Evolutionary conservation across 2,888 invertebrate species (phyloP).

Genomic region (Oligia fasciuncula): DNA sequence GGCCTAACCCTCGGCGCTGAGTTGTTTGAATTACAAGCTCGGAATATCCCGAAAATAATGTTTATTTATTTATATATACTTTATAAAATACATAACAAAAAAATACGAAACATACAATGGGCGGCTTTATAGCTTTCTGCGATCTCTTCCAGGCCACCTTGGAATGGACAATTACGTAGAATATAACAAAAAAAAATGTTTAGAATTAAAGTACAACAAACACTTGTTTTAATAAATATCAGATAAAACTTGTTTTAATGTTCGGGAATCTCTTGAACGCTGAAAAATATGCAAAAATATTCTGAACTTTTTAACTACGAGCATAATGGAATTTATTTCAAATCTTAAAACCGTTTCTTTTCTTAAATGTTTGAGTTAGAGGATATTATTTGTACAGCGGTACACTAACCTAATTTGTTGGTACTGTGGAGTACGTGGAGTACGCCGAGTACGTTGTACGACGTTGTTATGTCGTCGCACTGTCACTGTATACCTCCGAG

Average conservation of each 20-base stretch:
- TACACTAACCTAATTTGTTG: slow-evolving; percentile 55
- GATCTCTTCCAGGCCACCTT: too few relatives aligned
- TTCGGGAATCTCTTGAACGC: slow-evolving; percentile 46
- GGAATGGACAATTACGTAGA: too few relatives aligned
- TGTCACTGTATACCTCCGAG: slow-evolving; percentile 82
- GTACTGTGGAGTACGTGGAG: slow-evolving; percentile 56
- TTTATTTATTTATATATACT: not conserved
- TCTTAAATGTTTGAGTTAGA: slow-evolving; percentile 45
- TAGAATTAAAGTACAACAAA: slow-evolving; percentile 44
- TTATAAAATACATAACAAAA: too few relatives aligned
- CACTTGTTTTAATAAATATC: slow-evolving; percentile 50
- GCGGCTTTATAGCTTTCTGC: too few relatives aligned
- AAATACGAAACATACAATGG: too few relatives aligned
- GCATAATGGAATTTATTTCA: slow-evolving; percentile 53
- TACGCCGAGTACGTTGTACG: slow-evolving; percentile 55
- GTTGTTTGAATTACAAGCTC: slow-evolving; percentile 61
- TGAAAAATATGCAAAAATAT: slow-evolving; percentile 61
- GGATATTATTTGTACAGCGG: slow-evolving; percentile 47
- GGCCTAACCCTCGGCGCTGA: slow-evolving; percentile 58
- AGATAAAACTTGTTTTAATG: slow-evolving; percentile 44
- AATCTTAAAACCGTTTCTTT: slow-evolving; percentile 47
- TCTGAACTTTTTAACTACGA: slow-evolving; percentile 49
- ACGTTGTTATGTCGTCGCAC: slow-evolving; percentile 71
- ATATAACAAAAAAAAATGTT: not conserved
- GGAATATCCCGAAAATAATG: slow-evolving; percentile 39